phyloP scores from a whole-genome alignment of 2,113 vertebrate genomes.

The Gopherus flavomarginatus region DNA sequence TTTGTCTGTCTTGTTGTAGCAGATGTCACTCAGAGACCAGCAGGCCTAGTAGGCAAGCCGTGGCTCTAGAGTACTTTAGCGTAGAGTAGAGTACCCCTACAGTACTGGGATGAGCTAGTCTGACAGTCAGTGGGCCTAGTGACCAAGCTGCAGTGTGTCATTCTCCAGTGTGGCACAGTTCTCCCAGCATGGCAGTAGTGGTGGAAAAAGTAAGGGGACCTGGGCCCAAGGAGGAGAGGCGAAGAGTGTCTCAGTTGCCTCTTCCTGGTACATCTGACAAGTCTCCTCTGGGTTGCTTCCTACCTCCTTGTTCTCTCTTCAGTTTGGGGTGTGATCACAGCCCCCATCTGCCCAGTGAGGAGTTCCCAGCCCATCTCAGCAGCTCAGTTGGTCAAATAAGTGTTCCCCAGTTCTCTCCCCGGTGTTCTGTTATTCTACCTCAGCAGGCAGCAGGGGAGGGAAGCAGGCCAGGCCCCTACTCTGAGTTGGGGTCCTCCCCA shows the following conservation, averaged over 20 bases:
- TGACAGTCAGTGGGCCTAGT: neutral
- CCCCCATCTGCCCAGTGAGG: no score
- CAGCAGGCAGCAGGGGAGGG: neutral
- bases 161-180: neutral
- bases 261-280: neutral
- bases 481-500: neutral
- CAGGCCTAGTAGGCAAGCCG: no score
- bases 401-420: neutral
- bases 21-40: neutral
- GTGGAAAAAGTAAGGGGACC: no score
- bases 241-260: no score
- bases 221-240: no score
- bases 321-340: neutral
- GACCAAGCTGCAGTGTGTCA: neutral
- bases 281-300: neutral
- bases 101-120: neutral
- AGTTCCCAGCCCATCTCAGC: neutral
- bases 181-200: neutral
- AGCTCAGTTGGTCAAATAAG: neutral
- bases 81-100: neutral
- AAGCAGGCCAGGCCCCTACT: neutral
- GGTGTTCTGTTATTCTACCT: neutral
- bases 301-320: neutral
- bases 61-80: neutral
- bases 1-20: neutral